Percentiles rank a stretch among this genome's conserved stretches.
Evolutionary conservation across 2,888 invertebrate species (phyloP).

Genomic region (Galerucella nymphaeae): DNA sequence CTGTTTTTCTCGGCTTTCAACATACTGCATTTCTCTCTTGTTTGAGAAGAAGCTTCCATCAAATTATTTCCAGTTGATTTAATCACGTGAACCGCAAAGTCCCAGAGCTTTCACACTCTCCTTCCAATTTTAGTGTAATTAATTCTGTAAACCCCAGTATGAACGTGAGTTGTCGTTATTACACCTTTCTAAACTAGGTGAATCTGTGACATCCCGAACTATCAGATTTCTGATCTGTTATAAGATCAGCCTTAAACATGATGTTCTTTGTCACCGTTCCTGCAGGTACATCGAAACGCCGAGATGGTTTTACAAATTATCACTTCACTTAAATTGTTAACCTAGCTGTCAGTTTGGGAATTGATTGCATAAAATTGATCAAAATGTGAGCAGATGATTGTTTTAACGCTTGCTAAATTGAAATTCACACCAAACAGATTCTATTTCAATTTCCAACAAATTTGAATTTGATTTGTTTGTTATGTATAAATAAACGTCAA

Average conservation of each 20-base stretch:
- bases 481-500: too few species aligned
- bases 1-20: neutral
- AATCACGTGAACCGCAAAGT: conserved; percentile 33
- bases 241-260: neutral
- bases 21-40: conserved; percentile 1
- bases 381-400: too few species aligned
- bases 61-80: conserved; percentile 29
- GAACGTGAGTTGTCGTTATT: conserved; percentile 31
- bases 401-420: too few species aligned
- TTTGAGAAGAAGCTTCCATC: conserved; percentile 26
- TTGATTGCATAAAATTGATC: neutral
- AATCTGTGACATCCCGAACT: conserved; percentile 4
- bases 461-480: too few species aligned
- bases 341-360: neutral
- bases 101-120: conserved; percentile 32
- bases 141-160: conserved; percentile 24
- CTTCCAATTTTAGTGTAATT: conserved; percentile 31
- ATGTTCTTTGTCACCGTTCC: neutral
- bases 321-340: neutral
- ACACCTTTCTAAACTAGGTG: conserved; percentile 24
- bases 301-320: neutral
- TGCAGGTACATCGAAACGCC: neutral
- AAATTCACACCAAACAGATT: too few species aligned
- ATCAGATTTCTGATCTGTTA: conserved; percentile 5
- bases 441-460: too few species aligned